Evolutionary conservation across 1,140 invertebrate species (phyloP).

Genomic region (Macrobrachium nipponense): DNA sequence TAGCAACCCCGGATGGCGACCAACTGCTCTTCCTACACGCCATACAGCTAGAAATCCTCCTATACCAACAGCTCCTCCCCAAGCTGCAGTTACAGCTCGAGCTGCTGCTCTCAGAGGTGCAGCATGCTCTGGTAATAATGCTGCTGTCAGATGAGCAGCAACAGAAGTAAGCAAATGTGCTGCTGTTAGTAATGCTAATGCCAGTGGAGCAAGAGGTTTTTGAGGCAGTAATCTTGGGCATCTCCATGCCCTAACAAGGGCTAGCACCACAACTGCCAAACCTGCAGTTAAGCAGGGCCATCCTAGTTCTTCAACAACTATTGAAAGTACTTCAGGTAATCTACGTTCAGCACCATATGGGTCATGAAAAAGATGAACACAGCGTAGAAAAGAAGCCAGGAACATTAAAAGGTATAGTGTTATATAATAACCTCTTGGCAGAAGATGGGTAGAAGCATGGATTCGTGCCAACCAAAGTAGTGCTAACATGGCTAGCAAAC

Average conservation of each 20-base stretch:
- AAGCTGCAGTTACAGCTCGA: constrained; percentile 43
- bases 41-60: constrained; percentile 44
- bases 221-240: constrained; percentile 51
- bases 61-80: constrained; percentile 48
- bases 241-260: constrained; percentile 79
- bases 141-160: constrained; percentile 52
- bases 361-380: constrained; percentile 81
- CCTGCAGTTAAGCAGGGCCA: constrained; percentile 80
- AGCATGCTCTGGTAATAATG: constrained; percentile 44
- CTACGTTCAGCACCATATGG: constrained; percentile 79
- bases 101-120: constrained; percentile 48
- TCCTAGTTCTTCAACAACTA: constrained; percentile 69
- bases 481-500: constrained; percentile 83
- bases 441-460: constrained; percentile 45
- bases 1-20: constrained; percentile 32
- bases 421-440: constrained; percentile 77
- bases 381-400: constrained; percentile 82
- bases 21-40: constrained; percentile 36
- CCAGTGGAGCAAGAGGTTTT: constrained; percentile 50
- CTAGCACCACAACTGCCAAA: constrained; percentile 86
- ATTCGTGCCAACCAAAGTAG: constrained; percentile 68
- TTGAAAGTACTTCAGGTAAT: constrained; percentile 70
- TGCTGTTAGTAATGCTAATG: constrained; percentile 55
- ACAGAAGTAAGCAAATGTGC: constrained; percentile 56
- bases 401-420: constrained; percentile 82